Evolutionary conservation across 2,113 vertebrate species (phyloP).

Genomic region (Mirza zaza): DNA sequence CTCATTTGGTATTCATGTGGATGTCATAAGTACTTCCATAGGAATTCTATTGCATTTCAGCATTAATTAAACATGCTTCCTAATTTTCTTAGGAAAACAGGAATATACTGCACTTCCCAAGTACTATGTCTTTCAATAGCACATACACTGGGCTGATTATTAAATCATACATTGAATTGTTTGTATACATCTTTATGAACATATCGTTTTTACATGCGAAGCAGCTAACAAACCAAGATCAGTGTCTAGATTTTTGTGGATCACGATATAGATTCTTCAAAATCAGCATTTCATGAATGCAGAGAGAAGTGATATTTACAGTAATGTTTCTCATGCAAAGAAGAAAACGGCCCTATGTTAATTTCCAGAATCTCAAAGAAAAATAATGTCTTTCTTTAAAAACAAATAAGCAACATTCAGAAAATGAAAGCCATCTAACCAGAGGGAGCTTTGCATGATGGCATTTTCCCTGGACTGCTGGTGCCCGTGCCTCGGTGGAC

Average conservation of each 20-base stretch:
- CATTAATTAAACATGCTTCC: conserved; percentile 81
- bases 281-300: neutral
- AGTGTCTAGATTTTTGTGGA: neutral
- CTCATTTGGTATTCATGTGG: conserved; percentile 79
- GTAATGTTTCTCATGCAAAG: conserved; percentile 24
- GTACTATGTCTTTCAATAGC: conserved; percentile 67
- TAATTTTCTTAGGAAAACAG: conserved; percentile 79
- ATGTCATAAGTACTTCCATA: conserved; percentile 75
- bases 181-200: neutral
- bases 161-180: neutral
- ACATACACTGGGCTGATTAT: conserved; percentile 62
- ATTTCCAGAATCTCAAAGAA: conserved; percentile 33
- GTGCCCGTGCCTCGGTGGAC: neutral
- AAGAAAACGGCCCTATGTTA: neutral
- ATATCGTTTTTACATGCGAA: conserved; percentile 25
- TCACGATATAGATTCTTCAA: neutral
- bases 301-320: conserved; percentile 19
- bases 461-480: neutral
- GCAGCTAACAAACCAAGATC: conserved; percentile 26
- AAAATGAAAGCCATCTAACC: neutral
- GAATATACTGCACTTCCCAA: conserved; percentile 58
- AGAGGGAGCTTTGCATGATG: neutral
- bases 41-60: conserved; percentile 80
- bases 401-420: conserved; percentile 6
- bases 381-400: conserved; percentile 9